These are phyloP conservation scores for Coleophora deauratella DNA, from an alignment of 2,888 invertebrate genomes.

Conservation along the genomic window DNA sequence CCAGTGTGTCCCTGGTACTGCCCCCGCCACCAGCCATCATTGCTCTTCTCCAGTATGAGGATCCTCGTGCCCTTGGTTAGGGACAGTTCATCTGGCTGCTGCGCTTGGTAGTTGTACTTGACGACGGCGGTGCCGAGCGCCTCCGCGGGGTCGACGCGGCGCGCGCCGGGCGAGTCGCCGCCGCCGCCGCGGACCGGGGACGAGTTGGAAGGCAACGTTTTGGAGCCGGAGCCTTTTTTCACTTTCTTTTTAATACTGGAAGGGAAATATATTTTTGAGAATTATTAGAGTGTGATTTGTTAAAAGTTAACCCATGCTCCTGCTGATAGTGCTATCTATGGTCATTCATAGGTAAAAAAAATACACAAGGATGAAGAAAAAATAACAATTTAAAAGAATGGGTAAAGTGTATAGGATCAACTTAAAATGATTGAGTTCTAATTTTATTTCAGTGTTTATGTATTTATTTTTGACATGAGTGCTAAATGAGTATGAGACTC, in stretches of 20 bases:
- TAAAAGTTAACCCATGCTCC: too few species aligned
- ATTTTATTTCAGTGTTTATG: too few species aligned
- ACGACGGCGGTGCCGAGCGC: slow-evolving; percentile 93
- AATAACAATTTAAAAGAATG: too few species aligned
- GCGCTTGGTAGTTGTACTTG: slow-evolving; percentile 94
- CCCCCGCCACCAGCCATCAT: slow-evolving; percentile 99
- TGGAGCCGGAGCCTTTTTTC: slow-evolving; percentile 87
- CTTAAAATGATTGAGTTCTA: too few species aligned
- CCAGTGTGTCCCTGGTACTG: slow-evolving; percentile 77
- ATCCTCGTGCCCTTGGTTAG: slow-evolving; percentile 96
- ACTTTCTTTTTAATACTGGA: slow-evolving; percentile 89
- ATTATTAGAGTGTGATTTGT: too few species aligned
- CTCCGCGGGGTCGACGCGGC: slow-evolving; percentile 88
- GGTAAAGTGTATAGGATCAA: too few species aligned
- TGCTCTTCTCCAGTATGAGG: slow-evolving; percentile 96
- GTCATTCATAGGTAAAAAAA: too few species aligned
- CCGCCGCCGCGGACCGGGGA: slow-evolving; percentile 82
- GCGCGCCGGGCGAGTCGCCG: slow-evolving; percentile 81
- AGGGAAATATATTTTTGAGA: background rate
- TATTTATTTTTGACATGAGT: too few species aligned
- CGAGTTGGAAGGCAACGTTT: slow-evolving; percentile 89
- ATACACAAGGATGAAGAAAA: too few species aligned
- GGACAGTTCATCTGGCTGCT: slow-evolving; percentile 96
- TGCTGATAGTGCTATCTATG: too few species aligned
- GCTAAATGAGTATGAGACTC: too few species aligned